These are phyloP conservation scores for Hirundo rustica DNA, from an alignment of 2,797 vertebrate genomes.

Conservation along the genomic window DNA sequence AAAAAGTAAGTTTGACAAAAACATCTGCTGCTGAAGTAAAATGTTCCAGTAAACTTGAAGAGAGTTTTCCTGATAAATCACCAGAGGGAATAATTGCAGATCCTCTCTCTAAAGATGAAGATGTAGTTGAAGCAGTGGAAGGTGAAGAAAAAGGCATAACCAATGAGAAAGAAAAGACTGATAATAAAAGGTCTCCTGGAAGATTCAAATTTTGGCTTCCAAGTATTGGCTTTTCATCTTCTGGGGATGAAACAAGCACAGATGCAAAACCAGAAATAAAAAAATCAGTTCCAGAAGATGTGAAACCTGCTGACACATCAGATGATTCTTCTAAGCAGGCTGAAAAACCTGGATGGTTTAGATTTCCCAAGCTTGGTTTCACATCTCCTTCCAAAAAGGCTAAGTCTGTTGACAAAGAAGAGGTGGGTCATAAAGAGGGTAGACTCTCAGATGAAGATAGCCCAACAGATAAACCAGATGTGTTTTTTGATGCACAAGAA, in stretches of 20 bases:
- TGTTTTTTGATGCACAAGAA: conserved; percentile 76
- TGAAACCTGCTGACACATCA: conserved; percentile 5
- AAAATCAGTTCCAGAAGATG: conserved; percentile 14
- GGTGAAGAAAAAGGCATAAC: not conserved
- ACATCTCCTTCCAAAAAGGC: conserved; percentile 81
- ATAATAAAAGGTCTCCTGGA: conserved; percentile 68
- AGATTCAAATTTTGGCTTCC: conserved; percentile 81
- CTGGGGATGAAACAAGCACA: conserved; percentile 48
- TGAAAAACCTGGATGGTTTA: conserved; percentile 86
- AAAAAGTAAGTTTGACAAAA: not conserved
- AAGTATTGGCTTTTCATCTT: conserved; percentile 77
- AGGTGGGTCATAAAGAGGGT: conserved; percentile 9
- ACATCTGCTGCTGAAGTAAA: not conserved
- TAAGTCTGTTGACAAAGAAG: conserved; percentile 37
- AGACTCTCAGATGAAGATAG: conserved; percentile 63
- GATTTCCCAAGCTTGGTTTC: conserved; percentile 84
- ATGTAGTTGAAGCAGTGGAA: not conserved
- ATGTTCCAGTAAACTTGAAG: not conserved
- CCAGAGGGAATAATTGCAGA: not conserved
- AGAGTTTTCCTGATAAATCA: conserved; percentile 9
- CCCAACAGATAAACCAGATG: conserved; percentile 51
- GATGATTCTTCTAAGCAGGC: conserved; percentile 51
- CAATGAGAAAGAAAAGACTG: conserved; percentile 48
- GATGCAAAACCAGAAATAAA: not conserved
- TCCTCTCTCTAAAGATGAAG: not conserved